Percentiles rank a stretch among this genome's conserved stretches.
phyloP scores from a whole-genome alignment of 2,888 invertebrate species.

The Phyllotreta striolata region DNA sequence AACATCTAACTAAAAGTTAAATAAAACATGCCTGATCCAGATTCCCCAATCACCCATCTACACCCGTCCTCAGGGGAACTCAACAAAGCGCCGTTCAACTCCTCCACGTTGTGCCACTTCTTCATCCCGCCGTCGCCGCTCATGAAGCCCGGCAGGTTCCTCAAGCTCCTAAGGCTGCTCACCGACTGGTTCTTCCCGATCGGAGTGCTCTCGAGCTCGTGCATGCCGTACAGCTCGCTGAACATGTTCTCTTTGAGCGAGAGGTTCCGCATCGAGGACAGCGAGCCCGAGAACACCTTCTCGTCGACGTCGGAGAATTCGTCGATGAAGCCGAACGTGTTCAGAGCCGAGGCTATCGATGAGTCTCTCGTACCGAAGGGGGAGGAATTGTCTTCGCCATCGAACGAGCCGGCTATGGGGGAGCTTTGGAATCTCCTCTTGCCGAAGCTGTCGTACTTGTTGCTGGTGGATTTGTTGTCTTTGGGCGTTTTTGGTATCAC shows the following conservation, averaged over 20 bases:
- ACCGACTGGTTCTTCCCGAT: constrained; percentile 44
- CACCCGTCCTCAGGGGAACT: constrained; percentile 45
- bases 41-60: constrained; percentile 57
- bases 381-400: constrained; percentile 33
- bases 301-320: constrained; percentile 49
- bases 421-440: constrained; percentile 51
- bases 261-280: constrained; percentile 36
- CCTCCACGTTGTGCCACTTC: constrained; percentile 57
- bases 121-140: constrained; percentile 48
- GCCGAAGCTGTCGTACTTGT: constrained; percentile 49
- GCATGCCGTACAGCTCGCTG: constrained; percentile 48
- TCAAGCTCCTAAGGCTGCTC: constrained; percentile 52
- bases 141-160: constrained; percentile 51
- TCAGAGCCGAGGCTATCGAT: constrained; percentile 45
- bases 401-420: constrained; percentile 44
- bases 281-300: constrained; percentile 46
- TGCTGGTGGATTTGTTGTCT: constrained; percentile 18
- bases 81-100: constrained; percentile 53
- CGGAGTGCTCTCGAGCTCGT: constrained; percentile 34
- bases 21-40: constrained; percentile 59
- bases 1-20: constrained; percentile 34
- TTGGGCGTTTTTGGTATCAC: constrained; percentile 49
- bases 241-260: constrained; percentile 39
- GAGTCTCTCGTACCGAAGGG: neutral
- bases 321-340: constrained; percentile 43